Evolutionary conservation across 2,113 vertebrate genomes (phyloP).

Genomic region (Prochilodus magdalenae): DNA sequence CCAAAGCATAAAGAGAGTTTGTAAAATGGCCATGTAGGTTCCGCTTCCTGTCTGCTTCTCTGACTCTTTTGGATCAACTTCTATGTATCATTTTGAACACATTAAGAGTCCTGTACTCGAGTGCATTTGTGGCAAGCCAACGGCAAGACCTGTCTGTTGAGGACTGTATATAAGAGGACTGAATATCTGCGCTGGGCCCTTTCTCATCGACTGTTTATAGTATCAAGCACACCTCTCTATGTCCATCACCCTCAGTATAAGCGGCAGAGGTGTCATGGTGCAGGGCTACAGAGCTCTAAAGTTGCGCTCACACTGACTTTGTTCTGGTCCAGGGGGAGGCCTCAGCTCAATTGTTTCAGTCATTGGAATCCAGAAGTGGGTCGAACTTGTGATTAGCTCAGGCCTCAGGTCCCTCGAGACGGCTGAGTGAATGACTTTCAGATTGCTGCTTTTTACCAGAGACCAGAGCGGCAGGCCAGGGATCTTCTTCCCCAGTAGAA

Average conservation of each 20-base stretch:
- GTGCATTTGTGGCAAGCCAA: conserved; percentile 1
- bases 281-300: conserved; percentile 31
- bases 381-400: conserved; percentile 57
- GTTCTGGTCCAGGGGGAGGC: conserved; percentile 44
- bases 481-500: conserved; percentile 28
- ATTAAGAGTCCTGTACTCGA: no score
- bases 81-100: no score
- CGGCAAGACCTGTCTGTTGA: not conserved
- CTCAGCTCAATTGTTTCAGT: conserved; percentile 54
- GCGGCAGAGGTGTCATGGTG: conserved; percentile 15
- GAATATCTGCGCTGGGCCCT: conserved; percentile 26
- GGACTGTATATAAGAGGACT: conserved; percentile 20
- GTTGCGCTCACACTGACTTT: conserved; percentile 44
- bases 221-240: conserved; percentile 36
- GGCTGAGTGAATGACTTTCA: conserved; percentile 50
- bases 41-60: no score
- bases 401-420: conserved; percentile 51
- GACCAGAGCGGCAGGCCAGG: conserved; percentile 32
- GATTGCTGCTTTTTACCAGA: conserved; percentile 52
- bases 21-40: no score
- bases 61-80: no score
- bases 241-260: conserved; percentile 20
- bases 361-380: conserved; percentile 53
- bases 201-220: conserved; percentile 36
- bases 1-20: no score